These are phyloP conservation scores for Trachelipus rathkii DNA, from an alignment of 1,140 invertebrate genomes.

Conservation along the genomic window DNA sequence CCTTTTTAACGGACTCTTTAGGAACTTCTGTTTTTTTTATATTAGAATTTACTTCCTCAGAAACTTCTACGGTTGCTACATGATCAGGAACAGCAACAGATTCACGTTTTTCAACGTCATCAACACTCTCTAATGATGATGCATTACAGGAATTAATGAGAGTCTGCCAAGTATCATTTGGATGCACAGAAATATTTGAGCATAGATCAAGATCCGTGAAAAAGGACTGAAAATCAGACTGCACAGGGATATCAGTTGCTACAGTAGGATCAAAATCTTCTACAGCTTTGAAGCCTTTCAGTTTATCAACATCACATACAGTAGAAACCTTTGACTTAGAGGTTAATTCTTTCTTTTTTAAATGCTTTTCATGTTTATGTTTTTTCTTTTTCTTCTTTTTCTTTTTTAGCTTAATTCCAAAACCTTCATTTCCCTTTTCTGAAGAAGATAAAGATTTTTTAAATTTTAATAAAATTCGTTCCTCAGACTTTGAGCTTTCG, in stretches of 20 bases:
- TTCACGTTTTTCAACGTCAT: too few relatives aligned
- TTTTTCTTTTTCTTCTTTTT: slow-evolving; percentile 4
- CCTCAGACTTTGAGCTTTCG: neutral
- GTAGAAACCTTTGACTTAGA: neutral
- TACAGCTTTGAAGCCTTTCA: neutral
- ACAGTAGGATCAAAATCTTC: too few relatives aligned
- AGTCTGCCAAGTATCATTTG: neutral
- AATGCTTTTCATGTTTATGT: neutral
- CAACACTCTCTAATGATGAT: too few relatives aligned
- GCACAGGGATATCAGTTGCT: too few relatives aligned
- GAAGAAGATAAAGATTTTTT: neutral
- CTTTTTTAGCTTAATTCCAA: neutral
- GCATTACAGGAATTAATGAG: neutral
- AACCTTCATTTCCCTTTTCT: neutral
- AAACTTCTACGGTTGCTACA: too few relatives aligned
- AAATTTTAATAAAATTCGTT: neutral
- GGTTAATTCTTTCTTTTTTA: neutral
- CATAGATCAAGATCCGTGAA: neutral
- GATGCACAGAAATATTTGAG: neutral
- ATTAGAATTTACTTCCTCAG: too few relatives aligned
- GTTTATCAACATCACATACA: neutral
- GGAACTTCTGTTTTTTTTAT: too few relatives aligned
- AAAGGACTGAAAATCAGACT: neutral
- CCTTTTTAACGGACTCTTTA: neutral
- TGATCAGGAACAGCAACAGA: too few relatives aligned